Base-by-base conservation (phyloP, 2,797 vertebrate species). In the Poecilia wingei region DNA sequence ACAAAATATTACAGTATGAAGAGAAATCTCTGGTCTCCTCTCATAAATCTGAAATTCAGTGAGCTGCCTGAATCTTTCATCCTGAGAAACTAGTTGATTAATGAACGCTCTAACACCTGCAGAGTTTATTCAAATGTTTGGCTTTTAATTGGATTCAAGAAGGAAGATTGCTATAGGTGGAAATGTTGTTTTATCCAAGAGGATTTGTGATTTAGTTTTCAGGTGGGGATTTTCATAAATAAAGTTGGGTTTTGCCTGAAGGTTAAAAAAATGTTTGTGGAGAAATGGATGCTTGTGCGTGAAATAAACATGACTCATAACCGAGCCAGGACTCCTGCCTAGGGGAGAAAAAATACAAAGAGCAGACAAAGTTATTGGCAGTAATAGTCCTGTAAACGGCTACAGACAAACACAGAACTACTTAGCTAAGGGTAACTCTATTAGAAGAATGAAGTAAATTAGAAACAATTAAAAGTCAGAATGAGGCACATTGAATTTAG, bases 221-320 rank as follows among this genome's bases (percentile, higher is more conserved):
- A 57, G 72, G 57, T 64, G 51, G 4, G 53, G 74, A 72, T 61
- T 28, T 55, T 89, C 78, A 73, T 72, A 78, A 84, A 81, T 6
- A 16, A 61, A 33, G 61, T 66, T 43, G 55, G 43, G 14, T 78
- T 77, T 68, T 71, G 51, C 46, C 69, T n/a, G 46, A 77, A 57
- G 77, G 82, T 79, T 84, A 89, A 90, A 86, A 86, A 77, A 81
- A 84, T 59, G 72, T 73, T 53, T 83, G 83, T 87, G 86, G 75
- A 83, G 41, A 57, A 76, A 72, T 78, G 69, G 20, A 68, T 16
- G 16, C 3, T 68, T 39, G 18, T 68, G 36, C 66, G 12, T 68
- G 20, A 43, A 68, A 39, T 12, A 41, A 68, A 64, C 31, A 20
- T 7, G 6, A 18, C 28, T 64, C 6, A 20, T 12, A 9, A 64